phyloP scores from a whole-genome alignment of 2,888 invertebrate species.

The Physocephala rufipes region DNA sequence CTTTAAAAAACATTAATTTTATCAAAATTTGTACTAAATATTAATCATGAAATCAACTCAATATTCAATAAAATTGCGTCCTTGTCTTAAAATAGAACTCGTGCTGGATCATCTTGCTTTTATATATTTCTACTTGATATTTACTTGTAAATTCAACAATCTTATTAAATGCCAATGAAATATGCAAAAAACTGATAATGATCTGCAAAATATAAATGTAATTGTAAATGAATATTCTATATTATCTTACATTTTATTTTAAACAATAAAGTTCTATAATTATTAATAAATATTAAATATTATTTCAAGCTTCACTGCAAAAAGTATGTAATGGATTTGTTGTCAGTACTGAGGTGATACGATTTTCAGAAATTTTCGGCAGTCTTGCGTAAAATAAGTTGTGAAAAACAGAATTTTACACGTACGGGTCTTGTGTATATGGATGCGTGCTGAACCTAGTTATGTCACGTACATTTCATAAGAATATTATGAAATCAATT shows the following conservation, averaged over 20 bases:
- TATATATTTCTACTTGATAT: background rate
- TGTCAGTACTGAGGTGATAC: too few species aligned
- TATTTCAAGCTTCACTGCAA: background rate
- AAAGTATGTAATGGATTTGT: background rate
- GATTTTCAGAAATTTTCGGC: too few species aligned
- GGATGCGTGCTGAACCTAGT: too few species aligned
- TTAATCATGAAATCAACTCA: background rate
- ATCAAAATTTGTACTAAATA: background rate
- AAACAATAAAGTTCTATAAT: too few species aligned
- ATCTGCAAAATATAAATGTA: too few species aligned
- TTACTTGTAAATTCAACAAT: background rate
- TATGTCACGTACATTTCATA: too few species aligned
- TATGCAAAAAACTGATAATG: conserved; percentile 2
- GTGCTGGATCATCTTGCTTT: background rate
- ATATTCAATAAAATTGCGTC: conserved; percentile 17
- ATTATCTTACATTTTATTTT: too few species aligned
- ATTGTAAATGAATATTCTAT: too few species aligned
- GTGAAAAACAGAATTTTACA: too few species aligned
- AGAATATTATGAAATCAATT: too few species aligned
- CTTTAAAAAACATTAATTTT: background rate
- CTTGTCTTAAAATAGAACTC: conserved; percentile 10
- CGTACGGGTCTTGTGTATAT: too few species aligned
- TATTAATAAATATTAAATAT: background rate
- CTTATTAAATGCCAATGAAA: conserved; percentile 25
- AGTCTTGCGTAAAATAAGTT: too few species aligned